A percentile compares a stretch with the other conserved stretches of the same genome.
phyloP scores from a whole-genome alignment of 2,888 invertebrate genomes.

The Acrobasis repandana region DNA sequence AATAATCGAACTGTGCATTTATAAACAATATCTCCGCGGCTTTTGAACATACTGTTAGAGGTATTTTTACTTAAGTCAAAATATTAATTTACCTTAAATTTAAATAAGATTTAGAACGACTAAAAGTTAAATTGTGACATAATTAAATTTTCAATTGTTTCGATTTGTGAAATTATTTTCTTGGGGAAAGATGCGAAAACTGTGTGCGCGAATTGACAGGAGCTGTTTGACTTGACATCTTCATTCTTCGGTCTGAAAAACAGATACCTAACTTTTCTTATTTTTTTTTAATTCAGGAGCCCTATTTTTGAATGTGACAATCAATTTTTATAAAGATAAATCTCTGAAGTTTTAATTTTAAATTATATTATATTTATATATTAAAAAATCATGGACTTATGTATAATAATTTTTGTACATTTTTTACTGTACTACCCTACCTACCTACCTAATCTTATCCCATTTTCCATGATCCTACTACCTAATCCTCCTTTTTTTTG shows the following conservation, averaged over 20 bases:
- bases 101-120: background rate
- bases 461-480: no score
- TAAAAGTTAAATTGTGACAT: background rate
- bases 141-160: slow-evolving; percentile 47
- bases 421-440: no score
- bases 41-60: slow-evolving; percentile 79
- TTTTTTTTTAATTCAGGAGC: background rate
- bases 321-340: no score
- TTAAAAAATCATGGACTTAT: no score
- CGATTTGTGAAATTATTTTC: slow-evolving; percentile 39
- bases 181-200: slow-evolving; percentile 32
- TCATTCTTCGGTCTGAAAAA: slow-evolving; percentile 24
- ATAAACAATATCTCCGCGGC: slow-evolving; percentile 91
- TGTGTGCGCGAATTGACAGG: slow-evolving; percentile 37
- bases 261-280: background rate
- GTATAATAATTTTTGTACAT: no score
- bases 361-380: no score
- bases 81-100: slow-evolving; percentile 1
- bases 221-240: slow-evolving; percentile 36
- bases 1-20: slow-evolving; percentile 94
- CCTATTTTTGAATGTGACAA: no score
- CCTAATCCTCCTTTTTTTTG: no score
- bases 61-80: slow-evolving; percentile 13
- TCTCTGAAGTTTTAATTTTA: no score
- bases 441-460: no score